phyloP scores from a whole-genome alignment of 2,113 vertebrate species.

The human region DNA sequence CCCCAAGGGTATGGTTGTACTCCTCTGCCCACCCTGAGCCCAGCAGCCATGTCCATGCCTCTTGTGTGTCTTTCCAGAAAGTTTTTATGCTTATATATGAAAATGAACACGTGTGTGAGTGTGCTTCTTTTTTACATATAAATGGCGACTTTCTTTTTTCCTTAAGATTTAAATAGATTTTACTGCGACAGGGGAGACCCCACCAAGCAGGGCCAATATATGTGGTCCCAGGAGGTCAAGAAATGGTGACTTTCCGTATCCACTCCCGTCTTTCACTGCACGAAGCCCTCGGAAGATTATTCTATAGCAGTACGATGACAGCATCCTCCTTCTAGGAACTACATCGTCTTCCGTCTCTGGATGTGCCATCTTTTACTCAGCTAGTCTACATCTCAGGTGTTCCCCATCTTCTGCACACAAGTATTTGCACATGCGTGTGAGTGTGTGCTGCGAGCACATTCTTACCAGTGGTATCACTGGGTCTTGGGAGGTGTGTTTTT shows the following conservation, averaged over 20 bases:
- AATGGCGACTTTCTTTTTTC: background rate
- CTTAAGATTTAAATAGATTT: too few relatives aligned
- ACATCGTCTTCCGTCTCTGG: fast-evolving
- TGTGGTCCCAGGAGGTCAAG: too few relatives aligned
- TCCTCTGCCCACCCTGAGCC: background rate
- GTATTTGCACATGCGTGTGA: background rate
- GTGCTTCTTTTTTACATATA: background rate
- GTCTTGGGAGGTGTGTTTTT: background rate
- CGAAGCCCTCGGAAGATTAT: fast-evolving
- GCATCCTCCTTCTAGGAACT: fast-evolving
- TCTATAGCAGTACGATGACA: fast-evolving
- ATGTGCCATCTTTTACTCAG: background rate
- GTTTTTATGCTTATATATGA: background rate
- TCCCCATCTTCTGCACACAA: background rate
- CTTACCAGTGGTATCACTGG: fast-evolving
- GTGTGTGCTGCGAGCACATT: fast-evolving
- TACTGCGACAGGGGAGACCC: too few relatives aligned
- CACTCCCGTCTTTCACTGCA: fast-evolving
- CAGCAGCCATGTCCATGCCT: fast-evolving
- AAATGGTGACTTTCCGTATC: background rate
- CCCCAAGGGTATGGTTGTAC: fast-evolving
- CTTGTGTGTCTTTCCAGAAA: background rate
- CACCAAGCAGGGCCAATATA: too few relatives aligned
- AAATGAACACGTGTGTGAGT: fast-evolving
- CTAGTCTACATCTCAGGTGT: fast-evolving